Conservation (phyloP, 2,113 vertebrate species). For the Zapornia atra region DNA sequence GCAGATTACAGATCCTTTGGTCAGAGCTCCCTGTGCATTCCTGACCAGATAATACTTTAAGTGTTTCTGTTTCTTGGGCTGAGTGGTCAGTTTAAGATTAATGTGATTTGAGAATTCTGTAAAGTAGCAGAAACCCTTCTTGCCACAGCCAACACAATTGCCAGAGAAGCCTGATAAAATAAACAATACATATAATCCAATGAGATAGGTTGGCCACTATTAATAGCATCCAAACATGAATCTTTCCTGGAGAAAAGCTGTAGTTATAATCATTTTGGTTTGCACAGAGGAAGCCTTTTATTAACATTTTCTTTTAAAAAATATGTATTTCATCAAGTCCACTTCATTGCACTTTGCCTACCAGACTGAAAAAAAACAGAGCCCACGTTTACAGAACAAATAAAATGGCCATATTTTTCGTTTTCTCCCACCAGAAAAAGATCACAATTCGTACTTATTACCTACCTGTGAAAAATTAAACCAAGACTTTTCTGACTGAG, state of each 20-base stretch:
- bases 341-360: not conserved
- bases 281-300: not conserved
- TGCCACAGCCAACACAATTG: slow-evolving; percentile 95
- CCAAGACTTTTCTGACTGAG: not conserved
- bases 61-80: slow-evolving; percentile 99
- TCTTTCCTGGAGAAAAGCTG: not conserved
- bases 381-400: not conserved
- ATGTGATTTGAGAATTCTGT: slow-evolving; percentile 98
- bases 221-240: not conserved
- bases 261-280: not conserved
- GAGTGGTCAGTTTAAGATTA: slow-evolving; percentile 93
- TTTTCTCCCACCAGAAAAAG: not conserved
- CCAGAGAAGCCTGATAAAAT: slow-evolving; percentile 89
- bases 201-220: not conserved
- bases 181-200: slow-evolving; percentile 18
- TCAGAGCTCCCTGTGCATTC: slow-evolving; percentile 87
- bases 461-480: not conserved
- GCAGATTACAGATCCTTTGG: slow-evolving; percentile 89
- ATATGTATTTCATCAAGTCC: not conserved
- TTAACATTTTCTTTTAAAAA: not conserved
- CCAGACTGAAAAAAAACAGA: not conserved
- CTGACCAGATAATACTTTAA: slow-evolving; percentile 91
- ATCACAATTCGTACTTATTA: not conserved
- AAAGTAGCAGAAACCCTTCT: slow-evolving; percentile 97
- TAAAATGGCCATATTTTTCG: not conserved